A percentile compares a stretch with the other conserved stretches of the same genome.
Evolutionary conservation across 2,113 vertebrate genomes (phyloP).

Genomic region (Podarcis raffonei): DNA sequence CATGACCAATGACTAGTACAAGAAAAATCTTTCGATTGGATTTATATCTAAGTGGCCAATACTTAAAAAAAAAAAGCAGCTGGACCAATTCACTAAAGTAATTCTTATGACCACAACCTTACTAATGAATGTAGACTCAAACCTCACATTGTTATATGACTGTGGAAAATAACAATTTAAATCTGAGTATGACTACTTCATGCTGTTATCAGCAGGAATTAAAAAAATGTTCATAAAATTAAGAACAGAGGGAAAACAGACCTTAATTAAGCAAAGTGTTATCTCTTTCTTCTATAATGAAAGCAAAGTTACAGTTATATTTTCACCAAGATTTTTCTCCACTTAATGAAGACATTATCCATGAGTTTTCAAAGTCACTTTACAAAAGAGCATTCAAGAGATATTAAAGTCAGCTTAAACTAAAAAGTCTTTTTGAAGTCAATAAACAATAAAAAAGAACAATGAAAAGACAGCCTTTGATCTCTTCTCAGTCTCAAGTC

Average conservation of each 20-base stretch:
- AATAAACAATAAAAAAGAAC: slow-evolving; percentile 86
- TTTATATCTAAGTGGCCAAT: background rate
- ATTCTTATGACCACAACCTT: background rate
- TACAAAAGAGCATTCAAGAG: slow-evolving; percentile 83
- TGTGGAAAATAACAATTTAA: slow-evolving; percentile 60
- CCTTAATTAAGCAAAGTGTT: slow-evolving; percentile 80
- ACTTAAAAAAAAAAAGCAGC: background rate
- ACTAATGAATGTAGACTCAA: slow-evolving; percentile 52
- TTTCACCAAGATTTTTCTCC: slow-evolving; percentile 77
- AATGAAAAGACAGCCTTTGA: slow-evolving; percentile 83
- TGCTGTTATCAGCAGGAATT: slow-evolving; percentile 75
- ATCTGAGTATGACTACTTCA: slow-evolving; percentile 50
- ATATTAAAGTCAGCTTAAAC: slow-evolving; percentile 85
- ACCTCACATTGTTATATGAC: background rate
- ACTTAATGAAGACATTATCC: slow-evolving; percentile 85
- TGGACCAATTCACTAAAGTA: background rate
- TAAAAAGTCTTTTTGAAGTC: slow-evolving; percentile 86
- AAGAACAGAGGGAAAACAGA: slow-evolving; percentile 76
- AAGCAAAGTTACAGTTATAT: slow-evolving; percentile 78
- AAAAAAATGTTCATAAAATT: slow-evolving; percentile 67
- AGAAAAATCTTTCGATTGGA: too few relatives aligned
- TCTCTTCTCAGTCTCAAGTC: slow-evolving; percentile 77
- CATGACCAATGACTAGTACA: too few relatives aligned
- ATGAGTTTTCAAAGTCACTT: slow-evolving; percentile 83
- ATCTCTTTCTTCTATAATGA: slow-evolving; percentile 79